Evolutionary conservation across 2,113 vertebrate species (phyloP), one percentile per base, ranked within the genome.

Genomic region (Gobio gobio): DNA sequence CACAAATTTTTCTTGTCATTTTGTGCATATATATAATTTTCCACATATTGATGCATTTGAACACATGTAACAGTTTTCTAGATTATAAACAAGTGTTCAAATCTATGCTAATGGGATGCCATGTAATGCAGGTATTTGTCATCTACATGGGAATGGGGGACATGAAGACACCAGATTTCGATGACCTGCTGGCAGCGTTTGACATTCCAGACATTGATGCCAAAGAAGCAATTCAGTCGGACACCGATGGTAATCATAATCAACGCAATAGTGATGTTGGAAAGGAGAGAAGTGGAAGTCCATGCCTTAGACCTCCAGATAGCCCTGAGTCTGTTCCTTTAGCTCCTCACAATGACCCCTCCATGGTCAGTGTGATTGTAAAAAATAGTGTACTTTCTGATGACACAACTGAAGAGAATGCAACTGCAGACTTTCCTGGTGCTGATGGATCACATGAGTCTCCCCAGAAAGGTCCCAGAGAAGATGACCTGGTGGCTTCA

Each of bases 101-200:
- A 36, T 22, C 5, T n/a, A 6, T 82, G 45, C 26, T n/a, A 54
- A 22, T 68, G 9, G 4, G 1, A 51, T 82, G 64, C 43, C 12
- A 77, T 82, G 1, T 45, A 22, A 14, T 16, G 33, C 56, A 94
- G 95, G 93, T 91, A 88, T 91, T 87, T 84, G n/a, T 89, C 76
- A 84, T 78, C 86, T 83, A 80, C 87, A 85, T 92, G 93, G 91
- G 91, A 85, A 99, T 99, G 98, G 98, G 97, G 89, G 98, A 99
- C 94, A 98, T 99, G 97, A 99, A 99, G 88, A 99, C 98, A 12
- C 98, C 98, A 8, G 98, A 99, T 88, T 99, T 99, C 3, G 98
- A 99, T 16, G 98, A 99, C 91, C 95, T 99, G 1, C 88, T 99
- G 92, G 98, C 98, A 51, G 98, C 98, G 0, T 99, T 99, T 40